Percentiles rank a stretch among this genome's conserved stretches.
Conservation (phyloP, 2,888 invertebrate genomes). For the Kryphioiulus occultus region DNA sequence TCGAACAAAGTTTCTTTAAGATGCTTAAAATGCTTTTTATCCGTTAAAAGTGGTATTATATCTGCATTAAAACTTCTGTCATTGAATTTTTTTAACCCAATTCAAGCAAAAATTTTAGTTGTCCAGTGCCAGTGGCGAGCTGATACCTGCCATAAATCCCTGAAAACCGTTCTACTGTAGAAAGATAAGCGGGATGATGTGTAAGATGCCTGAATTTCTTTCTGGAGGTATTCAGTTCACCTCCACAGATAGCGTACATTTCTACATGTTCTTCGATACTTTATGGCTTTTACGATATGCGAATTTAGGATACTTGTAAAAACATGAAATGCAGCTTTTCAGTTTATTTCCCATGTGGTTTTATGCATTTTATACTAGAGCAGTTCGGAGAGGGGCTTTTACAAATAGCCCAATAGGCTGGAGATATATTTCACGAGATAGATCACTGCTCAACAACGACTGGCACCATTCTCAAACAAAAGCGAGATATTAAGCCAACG, state of each 20-base stretch:
- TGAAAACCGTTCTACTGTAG: not conserved
- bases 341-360: slow-evolving; percentile 29
- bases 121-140: not conserved
- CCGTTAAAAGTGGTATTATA: too few relatives aligned
- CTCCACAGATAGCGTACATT: not conserved
- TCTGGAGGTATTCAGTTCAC: not conserved
- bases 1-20: not conserved
- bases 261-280: slow-evolving; percentile 30
- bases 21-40: too few relatives aligned
- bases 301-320: slow-evolving; percentile 35
- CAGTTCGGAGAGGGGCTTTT: not conserved
- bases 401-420: slow-evolving; percentile 35
- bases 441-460: slow-evolving; percentile 2
- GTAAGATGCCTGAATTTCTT: not conserved
- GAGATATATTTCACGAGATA: slow-evolving; percentile 22
- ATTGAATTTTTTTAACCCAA: too few relatives aligned
- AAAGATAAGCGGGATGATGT: not conserved
- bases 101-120: not conserved
- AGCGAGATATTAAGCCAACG: not conserved
- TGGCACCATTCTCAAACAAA: not conserved
- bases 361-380: slow-evolving; percentile 30
- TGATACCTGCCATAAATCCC: not conserved
- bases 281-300: slow-evolving; percentile 30
- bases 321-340: slow-evolving; percentile 35
- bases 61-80: too few relatives aligned